These are phyloP conservation scores for Phainopepla nitens DNA, from an alignment of 2,113 vertebrate species.

Conservation along the genomic window DNA sequence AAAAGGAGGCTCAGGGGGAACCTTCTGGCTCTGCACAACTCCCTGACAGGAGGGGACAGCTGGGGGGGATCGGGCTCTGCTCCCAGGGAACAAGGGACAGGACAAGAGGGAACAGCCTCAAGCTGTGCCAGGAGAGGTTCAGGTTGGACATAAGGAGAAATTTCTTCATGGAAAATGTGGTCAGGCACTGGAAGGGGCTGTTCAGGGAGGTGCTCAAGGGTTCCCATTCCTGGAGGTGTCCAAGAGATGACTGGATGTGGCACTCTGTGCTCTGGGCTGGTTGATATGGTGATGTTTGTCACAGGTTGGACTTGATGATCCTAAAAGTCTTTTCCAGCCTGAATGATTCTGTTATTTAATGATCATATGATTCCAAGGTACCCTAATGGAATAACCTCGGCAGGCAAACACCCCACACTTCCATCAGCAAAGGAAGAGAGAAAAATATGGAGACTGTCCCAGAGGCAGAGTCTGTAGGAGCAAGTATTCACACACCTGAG, in stretches of 20 bases:
- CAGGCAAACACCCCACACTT: background rate
- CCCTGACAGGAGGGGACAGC: background rate
- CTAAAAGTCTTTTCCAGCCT: background rate
- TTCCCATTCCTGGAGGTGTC: background rate
- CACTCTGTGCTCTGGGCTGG: background rate
- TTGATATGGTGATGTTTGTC: background rate
- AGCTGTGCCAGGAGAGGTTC: accelerated
- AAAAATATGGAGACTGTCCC: background rate
- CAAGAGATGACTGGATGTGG: background rate
- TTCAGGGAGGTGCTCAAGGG: accelerated
- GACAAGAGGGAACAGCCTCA: accelerated
- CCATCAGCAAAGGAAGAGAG: background rate
- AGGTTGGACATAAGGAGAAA: background rate
- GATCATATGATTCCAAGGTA: background rate
- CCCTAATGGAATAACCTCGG: background rate
- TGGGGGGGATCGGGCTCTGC: accelerated
- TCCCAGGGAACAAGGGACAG: background rate
- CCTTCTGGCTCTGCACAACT: background rate
- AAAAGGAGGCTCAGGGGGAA: background rate
- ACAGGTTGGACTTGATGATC: background rate
- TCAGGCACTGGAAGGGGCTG: background rate
- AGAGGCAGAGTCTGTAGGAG: background rate
- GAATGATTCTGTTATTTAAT: background rate
- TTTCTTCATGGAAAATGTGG: accelerated
- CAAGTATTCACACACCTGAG: background rate